Percentiles rank a stretch among this genome's conserved stretches.
Evolutionary conservation across 2,113 vertebrate species (phyloP).

Genomic region (Oophaga pumilio): DNA sequence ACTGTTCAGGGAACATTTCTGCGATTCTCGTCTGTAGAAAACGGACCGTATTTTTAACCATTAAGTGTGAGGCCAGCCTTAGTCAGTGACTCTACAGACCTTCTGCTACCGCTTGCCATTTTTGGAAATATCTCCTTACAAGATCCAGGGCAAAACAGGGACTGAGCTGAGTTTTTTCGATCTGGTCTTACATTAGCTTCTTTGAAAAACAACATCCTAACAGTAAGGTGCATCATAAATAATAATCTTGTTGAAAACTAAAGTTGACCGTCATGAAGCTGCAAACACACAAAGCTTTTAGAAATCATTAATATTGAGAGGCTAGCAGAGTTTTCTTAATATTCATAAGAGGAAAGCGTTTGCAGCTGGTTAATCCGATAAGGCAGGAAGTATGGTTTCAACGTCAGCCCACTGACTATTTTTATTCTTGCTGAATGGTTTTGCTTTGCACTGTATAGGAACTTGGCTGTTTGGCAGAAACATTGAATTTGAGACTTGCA

Average conservation of each 20-base stretch:
- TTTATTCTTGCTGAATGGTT: constrained; percentile 17
- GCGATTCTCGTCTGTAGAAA: too few relatives aligned
- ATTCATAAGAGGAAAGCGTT: not conserved
- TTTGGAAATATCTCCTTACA: too few relatives aligned
- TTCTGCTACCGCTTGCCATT: too few relatives aligned
- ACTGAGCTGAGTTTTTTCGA: too few relatives aligned
- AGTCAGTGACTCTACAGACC: too few relatives aligned
- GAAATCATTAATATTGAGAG: not conserved
- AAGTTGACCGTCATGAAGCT: not conserved
- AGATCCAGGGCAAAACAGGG: too few relatives aligned
- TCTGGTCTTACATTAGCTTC: too few relatives aligned
- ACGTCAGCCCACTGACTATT: not conserved
- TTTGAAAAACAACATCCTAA: too few relatives aligned
- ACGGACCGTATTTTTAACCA: too few relatives aligned
- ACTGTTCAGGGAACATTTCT: too few relatives aligned
- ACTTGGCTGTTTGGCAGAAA: not conserved
- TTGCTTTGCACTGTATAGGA: not conserved
- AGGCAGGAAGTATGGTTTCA: constrained; percentile 10
- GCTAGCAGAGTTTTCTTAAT: not conserved
- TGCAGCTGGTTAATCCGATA: not conserved
- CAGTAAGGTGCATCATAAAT: not conserved
- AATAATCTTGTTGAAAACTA: not conserved
- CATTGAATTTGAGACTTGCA: not conserved
- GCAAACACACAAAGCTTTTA: not conserved
- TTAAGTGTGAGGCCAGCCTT: too few relatives aligned